Evolutionary conservation across 2,888 invertebrate species (phyloP).

Genomic region (Agrotis segetum): DNA sequence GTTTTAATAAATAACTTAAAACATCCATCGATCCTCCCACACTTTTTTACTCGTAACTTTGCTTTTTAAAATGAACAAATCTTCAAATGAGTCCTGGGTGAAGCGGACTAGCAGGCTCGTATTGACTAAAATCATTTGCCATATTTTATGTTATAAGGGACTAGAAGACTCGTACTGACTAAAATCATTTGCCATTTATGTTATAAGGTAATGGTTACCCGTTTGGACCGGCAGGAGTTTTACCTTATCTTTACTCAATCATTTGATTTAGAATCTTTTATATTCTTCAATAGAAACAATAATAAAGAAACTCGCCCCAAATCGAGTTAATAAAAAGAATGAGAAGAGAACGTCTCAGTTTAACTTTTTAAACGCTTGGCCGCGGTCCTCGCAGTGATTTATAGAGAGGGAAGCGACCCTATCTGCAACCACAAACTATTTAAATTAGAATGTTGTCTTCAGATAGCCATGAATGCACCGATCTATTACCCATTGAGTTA

Average conservation of each 20-base stretch:
- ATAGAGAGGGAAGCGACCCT: conserved; percentile 68
- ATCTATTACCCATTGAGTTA: conserved; percentile 78
- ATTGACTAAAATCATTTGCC: no score
- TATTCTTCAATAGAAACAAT: background rate
- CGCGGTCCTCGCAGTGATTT: conserved; percentile 71
- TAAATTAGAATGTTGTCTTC: conserved; percentile 85
- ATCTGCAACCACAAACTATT: conserved; percentile 80
- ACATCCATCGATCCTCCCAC: no score
- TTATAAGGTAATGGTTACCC: no score
- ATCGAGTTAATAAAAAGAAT: conserved; percentile 72
- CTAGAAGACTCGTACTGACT: no score
- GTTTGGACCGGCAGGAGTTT: no score
- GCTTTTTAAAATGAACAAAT: no score
- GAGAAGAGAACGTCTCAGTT: conserved; percentile 73
- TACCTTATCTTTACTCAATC: background rate
- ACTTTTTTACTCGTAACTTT: no score
- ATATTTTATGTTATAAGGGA: no score
- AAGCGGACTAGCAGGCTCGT: no score
- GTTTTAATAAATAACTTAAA: no score
- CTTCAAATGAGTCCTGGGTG: no score
- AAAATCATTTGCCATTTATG: no score
- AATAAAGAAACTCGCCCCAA: conserved; percentile 37
- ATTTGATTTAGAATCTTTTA: background rate
- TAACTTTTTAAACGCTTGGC: conserved; percentile 80
- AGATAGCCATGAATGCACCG: conserved; percentile 69